Percentiles rank a stretch among this genome's conserved stretches.
Conservation (phyloP, 2,888 invertebrate genomes). For the Priocnemis perturbator region DNA sequence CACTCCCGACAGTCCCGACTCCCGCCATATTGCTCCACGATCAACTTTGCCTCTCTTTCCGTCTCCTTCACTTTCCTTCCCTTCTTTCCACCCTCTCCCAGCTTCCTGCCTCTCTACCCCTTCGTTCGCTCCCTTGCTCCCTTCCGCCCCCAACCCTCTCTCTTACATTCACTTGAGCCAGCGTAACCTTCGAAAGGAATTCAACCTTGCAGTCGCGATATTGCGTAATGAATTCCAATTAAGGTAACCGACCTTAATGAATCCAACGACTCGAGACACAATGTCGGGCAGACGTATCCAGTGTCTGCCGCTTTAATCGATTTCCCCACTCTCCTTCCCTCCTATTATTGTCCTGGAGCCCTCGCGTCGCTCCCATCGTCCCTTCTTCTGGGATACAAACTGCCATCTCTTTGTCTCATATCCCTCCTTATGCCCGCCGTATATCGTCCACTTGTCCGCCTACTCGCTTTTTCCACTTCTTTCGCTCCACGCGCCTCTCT, state of each 20-base stretch:
- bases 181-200: slow-evolving; percentile 32
- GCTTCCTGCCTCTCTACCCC: neutral
- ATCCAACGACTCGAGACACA: neutral
- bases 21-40: slow-evolving; percentile 12
- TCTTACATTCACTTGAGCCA: neutral
- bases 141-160: neutral
- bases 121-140: neutral
- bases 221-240: slow-evolving; percentile 52
- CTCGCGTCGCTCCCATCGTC: neutral
- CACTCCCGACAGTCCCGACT: slow-evolving; percentile 5
- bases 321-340: slow-evolving; percentile 4
- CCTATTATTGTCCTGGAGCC: neutral
- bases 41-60: slow-evolving; percentile 15
- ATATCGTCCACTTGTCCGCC: no score
- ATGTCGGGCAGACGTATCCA: no score
- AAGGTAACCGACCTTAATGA: slow-evolving; percentile 11
- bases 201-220: slow-evolving; percentile 33
- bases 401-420: no score
- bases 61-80: no score
- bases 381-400: neutral
- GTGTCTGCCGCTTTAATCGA: slow-evolving; percentile 6
- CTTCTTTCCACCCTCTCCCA: neutral
- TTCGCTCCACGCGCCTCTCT: no score
- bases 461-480: no score
- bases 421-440: no score